Base-by-base conservation (phyloP, 2,888 invertebrate species). In the Perithous albicinctus region DNA sequence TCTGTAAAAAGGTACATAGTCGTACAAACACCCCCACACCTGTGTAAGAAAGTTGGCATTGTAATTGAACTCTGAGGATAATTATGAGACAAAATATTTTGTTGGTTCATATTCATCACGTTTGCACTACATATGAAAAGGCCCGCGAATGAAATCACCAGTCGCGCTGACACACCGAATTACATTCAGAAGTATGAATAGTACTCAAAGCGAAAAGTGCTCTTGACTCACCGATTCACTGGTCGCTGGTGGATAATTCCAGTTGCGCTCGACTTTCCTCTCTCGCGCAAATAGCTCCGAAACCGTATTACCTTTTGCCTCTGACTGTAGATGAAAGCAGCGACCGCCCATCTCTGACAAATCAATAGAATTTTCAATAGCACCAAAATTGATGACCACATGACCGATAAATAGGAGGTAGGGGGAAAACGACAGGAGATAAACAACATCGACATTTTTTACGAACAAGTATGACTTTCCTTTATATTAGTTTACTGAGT, bases 131-230 rank as follows among this genome's bases (percentile, higher is more conserved):
- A 46, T 15, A 10, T n/a, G n/a, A n/a, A n/a, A n/a, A n/a, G n/a
- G 46, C 6, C 2, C 15, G 15, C 2, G 15, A 15, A 46, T 46
- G 2, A 6, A 46, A 46, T 15, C 2, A 15, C 15, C 4, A 15
- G 10, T n/a, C 2, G 46, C 46, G 15, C 46, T 46, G 15, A 15
- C 6, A 15, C 46, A 46, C 15, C 41, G 46, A 59, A 72, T 72
- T 46, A 61, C 46, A 46, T 59, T 43, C 72, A 59, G 59, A 26
- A 26, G 59, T 18, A 59, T 59, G 59, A 72, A 59, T 46, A 5
- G 18, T 10, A 59, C 59, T 61, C 59, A 59, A 59, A 72, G 72
- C 46, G 59, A 72, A 72, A 72, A 72, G 72, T 59, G 29, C 29
- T 32, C 59, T 59, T 43, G 51, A 38, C 32, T 32, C 67, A 35